phyloP scores from a whole-genome alignment of 2,113 vertebrate species.

The Halichoerus grypus region DNA sequence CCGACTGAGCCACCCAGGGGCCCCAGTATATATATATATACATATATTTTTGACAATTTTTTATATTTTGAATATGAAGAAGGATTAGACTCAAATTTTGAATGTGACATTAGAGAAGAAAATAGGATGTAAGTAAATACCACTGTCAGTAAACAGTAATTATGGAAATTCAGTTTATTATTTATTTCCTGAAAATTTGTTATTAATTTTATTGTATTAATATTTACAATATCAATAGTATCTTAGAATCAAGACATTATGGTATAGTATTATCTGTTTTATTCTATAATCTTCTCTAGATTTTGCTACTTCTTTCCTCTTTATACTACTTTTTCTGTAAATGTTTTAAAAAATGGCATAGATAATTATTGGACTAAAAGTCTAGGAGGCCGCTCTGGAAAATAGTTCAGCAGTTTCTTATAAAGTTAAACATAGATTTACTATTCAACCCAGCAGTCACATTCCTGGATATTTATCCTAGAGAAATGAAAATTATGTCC shows the following conservation, averaged over 20 bases:
- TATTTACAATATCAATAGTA: background rate
- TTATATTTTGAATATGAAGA: background rate
- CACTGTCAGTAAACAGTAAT: background rate
- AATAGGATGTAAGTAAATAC: background rate
- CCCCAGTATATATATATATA: too few relatives aligned
- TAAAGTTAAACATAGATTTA: background rate
- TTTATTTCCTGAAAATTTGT: background rate
- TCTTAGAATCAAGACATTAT: background rate
- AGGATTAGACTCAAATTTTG: background rate
- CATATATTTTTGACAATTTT: background rate
- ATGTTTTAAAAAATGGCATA: background rate
- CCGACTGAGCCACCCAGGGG: background rate
- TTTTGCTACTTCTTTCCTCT: background rate
- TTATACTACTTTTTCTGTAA: background rate
- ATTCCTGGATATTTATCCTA: background rate
- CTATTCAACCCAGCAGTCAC: background rate
- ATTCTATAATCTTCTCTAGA: background rate
- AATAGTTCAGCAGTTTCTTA: background rate
- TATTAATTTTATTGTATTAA: background rate
- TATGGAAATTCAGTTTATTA: background rate
- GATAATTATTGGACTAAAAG: background rate
- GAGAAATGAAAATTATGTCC: background rate
- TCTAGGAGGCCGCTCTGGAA: background rate
- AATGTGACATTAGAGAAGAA: background rate
- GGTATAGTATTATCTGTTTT: background rate